phyloP scores from a whole-genome alignment of 2,113 vertebrate species.

The Romanogobio albipinnatus region DNA sequence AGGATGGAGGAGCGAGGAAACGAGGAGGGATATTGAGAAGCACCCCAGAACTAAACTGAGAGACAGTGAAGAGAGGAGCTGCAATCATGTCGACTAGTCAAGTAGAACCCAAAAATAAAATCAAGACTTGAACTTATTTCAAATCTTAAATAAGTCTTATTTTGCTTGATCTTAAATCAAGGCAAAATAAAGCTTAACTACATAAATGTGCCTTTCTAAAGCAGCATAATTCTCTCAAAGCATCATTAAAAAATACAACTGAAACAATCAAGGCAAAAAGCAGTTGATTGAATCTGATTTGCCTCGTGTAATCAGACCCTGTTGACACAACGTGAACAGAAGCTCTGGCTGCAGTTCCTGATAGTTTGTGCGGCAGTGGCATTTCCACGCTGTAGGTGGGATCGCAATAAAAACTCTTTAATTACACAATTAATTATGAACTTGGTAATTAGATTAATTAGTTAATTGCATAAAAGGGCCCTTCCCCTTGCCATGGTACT shows the following conservation, averaged over 20 bases:
- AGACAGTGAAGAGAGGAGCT: no score
- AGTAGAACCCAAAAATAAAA: no score
- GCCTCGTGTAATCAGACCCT: background rate
- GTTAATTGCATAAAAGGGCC: slow-evolving; percentile 37
- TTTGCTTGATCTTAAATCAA: no score
- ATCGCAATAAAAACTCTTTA: slow-evolving; percentile 33
- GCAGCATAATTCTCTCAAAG: background rate
- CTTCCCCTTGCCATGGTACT: slow-evolving; percentile 11
- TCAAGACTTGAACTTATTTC: no score
- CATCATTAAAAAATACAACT: slow-evolving; percentile 14
- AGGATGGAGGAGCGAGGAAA: no score
- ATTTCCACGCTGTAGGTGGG: slow-evolving; percentile 34
- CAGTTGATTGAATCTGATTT: slow-evolving; percentile 7
- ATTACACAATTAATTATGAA: slow-evolving; percentile 48
- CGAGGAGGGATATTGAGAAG: no score
- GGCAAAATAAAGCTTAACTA: background rate
- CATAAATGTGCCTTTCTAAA: background rate
- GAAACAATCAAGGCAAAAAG: background rate
- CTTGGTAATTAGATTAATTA: slow-evolving; percentile 49
- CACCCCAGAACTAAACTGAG: no score
- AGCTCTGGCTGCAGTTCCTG: slow-evolving; percentile 10
- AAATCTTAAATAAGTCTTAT: no score
- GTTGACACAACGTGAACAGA: background rate
- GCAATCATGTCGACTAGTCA: no score
- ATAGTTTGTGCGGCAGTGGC: background rate